A percentile compares a stretch with the other conserved stretches of the same genome.
phyloP scores from a whole-genome alignment of 2,888 invertebrate genomes.

The Chymomyza procnemis region DNA sequence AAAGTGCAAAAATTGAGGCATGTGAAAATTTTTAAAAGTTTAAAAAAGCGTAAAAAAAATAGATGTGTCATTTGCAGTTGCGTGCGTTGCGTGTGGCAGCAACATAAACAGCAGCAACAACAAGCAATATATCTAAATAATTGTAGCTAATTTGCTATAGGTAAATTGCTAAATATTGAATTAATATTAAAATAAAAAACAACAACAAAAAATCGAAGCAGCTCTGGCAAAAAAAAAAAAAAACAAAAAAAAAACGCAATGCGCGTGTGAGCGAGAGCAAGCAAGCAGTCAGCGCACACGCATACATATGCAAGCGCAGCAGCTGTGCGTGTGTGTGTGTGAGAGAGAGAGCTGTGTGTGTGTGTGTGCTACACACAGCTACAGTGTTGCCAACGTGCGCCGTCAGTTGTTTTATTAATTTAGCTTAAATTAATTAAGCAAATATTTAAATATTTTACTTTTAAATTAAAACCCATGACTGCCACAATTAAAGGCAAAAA shows the following conservation, averaged over 20 bases:
- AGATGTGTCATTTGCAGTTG: background rate
- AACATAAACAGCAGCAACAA: constrained; percentile 16
- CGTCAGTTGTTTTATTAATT: background rate
- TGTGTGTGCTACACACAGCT: background rate
- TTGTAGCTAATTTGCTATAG: constrained; percentile 1
- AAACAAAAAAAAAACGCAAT: constrained; percentile 41
- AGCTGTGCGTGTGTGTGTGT: constrained; percentile 43
- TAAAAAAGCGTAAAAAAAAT: background rate
- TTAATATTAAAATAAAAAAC: constrained; percentile 55
- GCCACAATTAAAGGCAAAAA: background rate
- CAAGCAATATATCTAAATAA: background rate
- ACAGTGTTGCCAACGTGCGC: constrained; percentile 27
- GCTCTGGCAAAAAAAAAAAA: too few species aligned
- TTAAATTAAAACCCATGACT: background rate
- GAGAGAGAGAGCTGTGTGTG: too few species aligned
- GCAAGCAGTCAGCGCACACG: constrained; percentile 3
- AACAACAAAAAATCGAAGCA: constrained; percentile 57
- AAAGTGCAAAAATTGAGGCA: constrained; percentile 24
- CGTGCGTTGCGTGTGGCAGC: constrained; percentile 10
- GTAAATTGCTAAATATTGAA: constrained; percentile 53
- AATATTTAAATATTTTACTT: background rate
- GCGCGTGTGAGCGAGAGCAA: constrained; percentile 50
- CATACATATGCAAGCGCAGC: constrained; percentile 42
- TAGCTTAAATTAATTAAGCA: background rate
- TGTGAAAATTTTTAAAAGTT: constrained; percentile 2